Evolutionary conservation across 2,888 invertebrate genomes (phyloP).

Genomic region (Megaustenia siamemsis): DNA sequence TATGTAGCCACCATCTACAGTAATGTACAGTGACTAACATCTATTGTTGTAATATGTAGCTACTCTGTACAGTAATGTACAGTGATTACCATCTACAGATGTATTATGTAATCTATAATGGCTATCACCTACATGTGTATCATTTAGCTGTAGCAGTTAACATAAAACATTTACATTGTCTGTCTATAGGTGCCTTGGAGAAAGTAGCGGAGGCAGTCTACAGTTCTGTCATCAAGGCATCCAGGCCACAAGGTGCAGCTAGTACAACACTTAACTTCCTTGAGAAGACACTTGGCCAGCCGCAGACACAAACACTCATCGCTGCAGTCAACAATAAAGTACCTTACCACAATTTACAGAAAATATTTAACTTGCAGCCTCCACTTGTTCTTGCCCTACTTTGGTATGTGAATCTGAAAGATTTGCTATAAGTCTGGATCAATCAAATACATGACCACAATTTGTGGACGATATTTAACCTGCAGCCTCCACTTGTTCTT

Average conservation of each 20-base stretch:
- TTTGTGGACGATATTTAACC: too few species aligned
- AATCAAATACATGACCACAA: too few species aligned
- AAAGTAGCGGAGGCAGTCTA: background rate
- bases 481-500: too few species aligned
- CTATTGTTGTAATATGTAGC: too few species aligned
- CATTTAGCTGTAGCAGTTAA: too few species aligned
- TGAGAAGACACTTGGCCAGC: background rate
- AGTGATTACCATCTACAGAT: too few species aligned
- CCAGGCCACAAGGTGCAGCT: background rate
- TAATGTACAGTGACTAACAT: too few species aligned
- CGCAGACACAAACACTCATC: background rate
- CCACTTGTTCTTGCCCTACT: background rate
- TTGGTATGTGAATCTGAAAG: constrained; percentile 13
- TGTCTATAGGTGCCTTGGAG: background rate
- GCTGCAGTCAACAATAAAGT: background rate
- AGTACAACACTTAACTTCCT: background rate
- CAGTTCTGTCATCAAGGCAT: background rate
- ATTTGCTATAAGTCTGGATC: too few species aligned
- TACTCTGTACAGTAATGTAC: too few species aligned
- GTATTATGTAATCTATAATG: too few species aligned
- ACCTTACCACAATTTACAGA: background rate
- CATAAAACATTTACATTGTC: background rate
- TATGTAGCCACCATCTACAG: too few species aligned
- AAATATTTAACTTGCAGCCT: constrained; percentile 6
- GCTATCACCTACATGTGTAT: too few species aligned